Evolutionary conservation across 1,140 invertebrate genomes (phyloP), one percentile per base, ranked within the genome.

Genomic region (Pachyrhynchus sulphureomaculatus): DNA sequence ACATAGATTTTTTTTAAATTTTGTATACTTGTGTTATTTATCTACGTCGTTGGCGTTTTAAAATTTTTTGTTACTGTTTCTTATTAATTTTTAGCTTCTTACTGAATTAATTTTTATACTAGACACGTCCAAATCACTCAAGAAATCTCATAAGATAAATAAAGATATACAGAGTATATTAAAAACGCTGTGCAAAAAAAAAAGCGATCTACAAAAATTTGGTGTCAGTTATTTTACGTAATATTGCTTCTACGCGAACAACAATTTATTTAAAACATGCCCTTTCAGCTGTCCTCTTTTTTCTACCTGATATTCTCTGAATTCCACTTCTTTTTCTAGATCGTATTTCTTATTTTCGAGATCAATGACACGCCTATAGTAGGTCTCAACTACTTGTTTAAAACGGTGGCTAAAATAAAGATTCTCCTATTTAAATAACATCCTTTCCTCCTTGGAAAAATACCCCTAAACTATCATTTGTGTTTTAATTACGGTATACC

Each of bases 331-430:
- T 80, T 88, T 88, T 83, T 99, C 95, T 83, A 95, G 86, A 86
- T 98, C 95, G 84, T 95, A 97, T 84, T 97, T 96, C 82, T 90
- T 86, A 80, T 91, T 90, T 82, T 98, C 95, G 77, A 98, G 86
- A 72, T 83, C 81, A 76, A 78, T 81, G 78, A 96, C 90, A 81
- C 90, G 88, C 77, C 87, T 87, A 83, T 97, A 87, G 83, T 96
- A 93, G 77, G 85, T 84, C 77, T 83, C 86, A 82, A 89, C 89
- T 81, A 93, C 84, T 81, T 89, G 86, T 83, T 91, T 91, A 77
- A 96, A 83, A 78, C 13, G n/a, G 26, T 56, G 47, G 48, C 70
- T 69, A 63, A 29, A 66, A 55, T n/a, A 39, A 20, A 56, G 4
- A 62, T 49, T 15, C 37, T 42, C 37, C 20, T 41, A 15, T 62